Percentiles rank a stretch among this genome's conserved stretches.
Evolutionary conservation across 2,113 vertebrate species (phyloP).

Genomic region (Emydocephalus ijimae): DNA sequence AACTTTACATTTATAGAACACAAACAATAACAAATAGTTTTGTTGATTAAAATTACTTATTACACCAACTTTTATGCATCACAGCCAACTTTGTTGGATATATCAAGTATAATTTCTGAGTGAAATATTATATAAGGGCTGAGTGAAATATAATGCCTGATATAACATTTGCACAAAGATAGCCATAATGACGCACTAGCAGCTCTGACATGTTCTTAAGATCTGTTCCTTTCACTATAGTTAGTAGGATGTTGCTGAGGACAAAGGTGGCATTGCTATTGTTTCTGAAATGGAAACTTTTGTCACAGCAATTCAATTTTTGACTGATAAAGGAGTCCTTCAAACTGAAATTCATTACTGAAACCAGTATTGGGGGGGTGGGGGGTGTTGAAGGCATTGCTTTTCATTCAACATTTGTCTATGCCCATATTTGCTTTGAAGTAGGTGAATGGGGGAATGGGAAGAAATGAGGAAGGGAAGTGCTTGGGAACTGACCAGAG

Average conservation of each 20-base stretch:
- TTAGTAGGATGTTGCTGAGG: not conserved
- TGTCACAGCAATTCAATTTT: not conserved
- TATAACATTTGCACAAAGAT: not conserved
- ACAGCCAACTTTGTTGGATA: not conserved
- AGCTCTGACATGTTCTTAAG: not conserved
- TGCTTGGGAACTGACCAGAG: not conserved
- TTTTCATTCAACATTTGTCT: not conserved
- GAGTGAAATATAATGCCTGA: not conserved
- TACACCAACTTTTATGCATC: not conserved
- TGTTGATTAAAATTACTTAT: not conserved
- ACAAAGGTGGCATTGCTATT: not conserved
- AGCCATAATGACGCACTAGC: not conserved
- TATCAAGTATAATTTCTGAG: not conserved
- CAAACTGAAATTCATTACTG: not conserved
- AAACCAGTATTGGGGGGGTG: not conserved
- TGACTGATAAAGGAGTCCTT: not conserved
- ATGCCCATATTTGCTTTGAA: not conserved
- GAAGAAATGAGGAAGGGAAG: not conserved
- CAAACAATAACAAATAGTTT: not conserved
- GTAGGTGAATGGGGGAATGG: not conserved
- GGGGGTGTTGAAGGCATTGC: not conserved
- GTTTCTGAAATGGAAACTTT: not conserved
- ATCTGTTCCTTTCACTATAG: not conserved
- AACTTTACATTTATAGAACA: not conserved
- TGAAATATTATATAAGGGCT: not conserved